Conservation (phyloP, 2,888 invertebrate species). For the Microdon myrmicae region DNA sequence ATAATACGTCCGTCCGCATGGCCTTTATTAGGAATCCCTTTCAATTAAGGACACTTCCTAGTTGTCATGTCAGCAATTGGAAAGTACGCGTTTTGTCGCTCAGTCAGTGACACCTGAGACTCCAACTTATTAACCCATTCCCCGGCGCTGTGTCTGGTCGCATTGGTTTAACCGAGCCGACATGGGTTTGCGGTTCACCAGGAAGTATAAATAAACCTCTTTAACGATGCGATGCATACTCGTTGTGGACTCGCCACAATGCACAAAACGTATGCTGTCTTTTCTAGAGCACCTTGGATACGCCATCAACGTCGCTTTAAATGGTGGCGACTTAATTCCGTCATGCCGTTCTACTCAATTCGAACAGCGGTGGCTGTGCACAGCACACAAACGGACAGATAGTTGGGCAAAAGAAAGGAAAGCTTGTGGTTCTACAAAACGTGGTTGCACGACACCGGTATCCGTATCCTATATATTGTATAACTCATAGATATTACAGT, state of each 20-base stretch:
- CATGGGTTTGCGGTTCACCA: constrained; percentile 42
- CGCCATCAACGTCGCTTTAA: constrained; percentile 40
- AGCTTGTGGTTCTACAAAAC: constrained; percentile 21
- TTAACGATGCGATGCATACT: constrained; percentile 5
- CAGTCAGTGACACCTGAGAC: constrained; percentile 39
- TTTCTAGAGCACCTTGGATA: too few relatives aligned
- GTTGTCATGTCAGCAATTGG: constrained; percentile 1
- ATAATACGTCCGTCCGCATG: too few relatives aligned
- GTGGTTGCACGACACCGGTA: constrained; percentile 21
- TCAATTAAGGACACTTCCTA: constrained; percentile 32
- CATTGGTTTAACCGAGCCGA: constrained; percentile 16
- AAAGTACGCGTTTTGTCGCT: too few relatives aligned
- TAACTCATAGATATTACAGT: not conserved
- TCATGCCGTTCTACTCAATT: constrained; percentile 30
- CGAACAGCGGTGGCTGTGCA: constrained; percentile 24
- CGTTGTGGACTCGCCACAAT: too few relatives aligned
- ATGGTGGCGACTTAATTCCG: constrained; percentile 42
- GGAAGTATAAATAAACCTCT: constrained; percentile 37
- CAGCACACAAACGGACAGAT: constrained; percentile 2
- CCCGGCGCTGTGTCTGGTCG: constrained; percentile 5
- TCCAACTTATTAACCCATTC: constrained; percentile 22
- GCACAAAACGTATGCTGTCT: constrained; percentile 19
- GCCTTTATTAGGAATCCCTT: too few relatives aligned
- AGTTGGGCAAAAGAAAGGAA: too few relatives aligned
- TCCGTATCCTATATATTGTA: not conserved